Conservation (phyloP, 2,113 vertebrate genomes). For the Condylura cristata region DNA sequence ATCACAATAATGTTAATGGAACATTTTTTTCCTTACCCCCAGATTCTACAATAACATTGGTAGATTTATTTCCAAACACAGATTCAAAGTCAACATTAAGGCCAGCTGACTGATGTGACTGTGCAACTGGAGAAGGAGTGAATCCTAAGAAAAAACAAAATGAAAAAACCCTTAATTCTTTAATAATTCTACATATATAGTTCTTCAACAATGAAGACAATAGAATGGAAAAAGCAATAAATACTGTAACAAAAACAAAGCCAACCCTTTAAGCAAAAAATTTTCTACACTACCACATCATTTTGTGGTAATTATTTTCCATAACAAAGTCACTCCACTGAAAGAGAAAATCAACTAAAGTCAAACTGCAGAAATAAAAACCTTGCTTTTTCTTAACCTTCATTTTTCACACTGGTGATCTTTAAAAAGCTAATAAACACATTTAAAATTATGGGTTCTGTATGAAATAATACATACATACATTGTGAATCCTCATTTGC, state of each 20-base stretch:
- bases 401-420: background rate
- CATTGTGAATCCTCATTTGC: background rate
- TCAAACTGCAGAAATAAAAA: conserved; percentile 14
- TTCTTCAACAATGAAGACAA: conserved; percentile 31
- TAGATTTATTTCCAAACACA: conserved; percentile 96
- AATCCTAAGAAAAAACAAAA: conserved; percentile 87
- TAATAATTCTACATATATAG: background rate
- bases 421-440: conserved; percentile 15
- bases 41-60: conserved; percentile 90
- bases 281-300: background rate
- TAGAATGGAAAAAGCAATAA: conserved; percentile 16
- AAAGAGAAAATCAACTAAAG: conserved; percentile 12
- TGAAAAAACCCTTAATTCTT: background rate
- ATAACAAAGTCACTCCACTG: conserved; percentile 17
- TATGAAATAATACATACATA: background rate
- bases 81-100: conserved; percentile 98
- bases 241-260: background rate
- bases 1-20: background rate
- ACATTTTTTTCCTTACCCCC: conserved; percentile 86
- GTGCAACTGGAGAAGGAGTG: conserved; percentile 90
- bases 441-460: conserved; percentile 11
- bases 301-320: conserved; percentile 21
- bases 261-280: conserved; percentile 15
- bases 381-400: conserved; percentile 40
- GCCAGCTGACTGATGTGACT: conserved; percentile 90